Evolutionary conservation across 2,888 invertebrate species (phyloP).

Genomic region (Andrena chrysosceles): DNA sequence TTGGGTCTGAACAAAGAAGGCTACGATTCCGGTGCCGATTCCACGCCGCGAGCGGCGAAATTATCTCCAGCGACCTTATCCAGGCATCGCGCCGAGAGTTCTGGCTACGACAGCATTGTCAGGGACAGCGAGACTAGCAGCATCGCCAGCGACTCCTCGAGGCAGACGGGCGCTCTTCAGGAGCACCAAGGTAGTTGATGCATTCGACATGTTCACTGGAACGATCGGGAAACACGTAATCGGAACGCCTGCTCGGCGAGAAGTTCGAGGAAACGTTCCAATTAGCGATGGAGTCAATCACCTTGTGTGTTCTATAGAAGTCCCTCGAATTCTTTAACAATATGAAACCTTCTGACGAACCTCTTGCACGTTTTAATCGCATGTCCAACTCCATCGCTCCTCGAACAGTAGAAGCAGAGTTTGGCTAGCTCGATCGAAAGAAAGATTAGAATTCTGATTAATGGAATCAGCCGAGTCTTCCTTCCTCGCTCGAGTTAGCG

Average conservation of each 20-base stretch:
- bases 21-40: constrained; percentile 94
- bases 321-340: not conserved
- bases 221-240: not conserved
- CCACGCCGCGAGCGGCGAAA: constrained; percentile 93
- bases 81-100: constrained; percentile 91
- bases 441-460: not conserved
- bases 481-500: not conserved
- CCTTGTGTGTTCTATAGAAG: not conserved
- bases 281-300: constrained; percentile 9
- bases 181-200: constrained; percentile 81
- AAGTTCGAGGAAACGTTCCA: not conserved
- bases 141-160: constrained; percentile 90
- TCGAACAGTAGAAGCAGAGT: not conserved
- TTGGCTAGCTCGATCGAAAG: not conserved
- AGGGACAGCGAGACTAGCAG: constrained; percentile 95
- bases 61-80: constrained; percentile 92
- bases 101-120: constrained; percentile 95
- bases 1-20: constrained; percentile 90
- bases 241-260: not conserved
- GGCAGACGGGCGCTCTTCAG: constrained; percentile 85
- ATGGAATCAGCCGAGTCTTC: not conserved
- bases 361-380: constrained; percentile 20
- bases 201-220: not conserved
- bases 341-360: not conserved
- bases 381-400: not conserved